These are phyloP conservation scores for Heliconius sara DNA, from an alignment of 2,888 invertebrate species.

Conservation along the genomic window DNA sequence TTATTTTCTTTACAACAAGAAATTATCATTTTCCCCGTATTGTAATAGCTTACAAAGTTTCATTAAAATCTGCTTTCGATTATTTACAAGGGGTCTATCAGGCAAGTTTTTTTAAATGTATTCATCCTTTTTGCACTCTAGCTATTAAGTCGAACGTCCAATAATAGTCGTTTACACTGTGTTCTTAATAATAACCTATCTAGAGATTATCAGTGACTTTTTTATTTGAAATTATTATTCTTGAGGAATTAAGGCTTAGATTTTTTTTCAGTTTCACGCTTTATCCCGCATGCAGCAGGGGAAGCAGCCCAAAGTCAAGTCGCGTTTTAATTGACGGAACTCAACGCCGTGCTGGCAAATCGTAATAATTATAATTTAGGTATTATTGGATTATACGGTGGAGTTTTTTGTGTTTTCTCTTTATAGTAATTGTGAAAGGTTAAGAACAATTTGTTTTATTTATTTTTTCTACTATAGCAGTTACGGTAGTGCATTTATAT, in stretches of 20 bases:
- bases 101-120: neutral
- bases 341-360: too few relatives aligned
- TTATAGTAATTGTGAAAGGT: too few relatives aligned
- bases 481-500: too few relatives aligned
- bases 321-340: too few relatives aligned
- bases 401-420: too few relatives aligned
- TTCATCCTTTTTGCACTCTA: slow-evolving; percentile 8
- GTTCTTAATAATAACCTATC: slow-evolving; percentile 11
- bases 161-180: slow-evolving; percentile 11
- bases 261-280: neutral
- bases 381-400: too few relatives aligned
- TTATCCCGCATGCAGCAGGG: neutral
- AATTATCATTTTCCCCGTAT: neutral
- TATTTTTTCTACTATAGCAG: too few relatives aligned
- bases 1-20: neutral
- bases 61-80: neutral
- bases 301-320: neutral
- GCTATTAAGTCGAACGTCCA: slow-evolving; percentile 6
- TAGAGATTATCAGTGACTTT: neutral
- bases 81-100: neutral
- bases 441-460: too few relatives aligned
- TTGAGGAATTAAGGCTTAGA: neutral
- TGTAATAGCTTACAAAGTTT: neutral
- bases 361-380: too few relatives aligned
- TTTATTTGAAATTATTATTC: neutral